phyloP scores from a whole-genome alignment of 2,113 vertebrate species.

The Piprites chloris region DNA sequence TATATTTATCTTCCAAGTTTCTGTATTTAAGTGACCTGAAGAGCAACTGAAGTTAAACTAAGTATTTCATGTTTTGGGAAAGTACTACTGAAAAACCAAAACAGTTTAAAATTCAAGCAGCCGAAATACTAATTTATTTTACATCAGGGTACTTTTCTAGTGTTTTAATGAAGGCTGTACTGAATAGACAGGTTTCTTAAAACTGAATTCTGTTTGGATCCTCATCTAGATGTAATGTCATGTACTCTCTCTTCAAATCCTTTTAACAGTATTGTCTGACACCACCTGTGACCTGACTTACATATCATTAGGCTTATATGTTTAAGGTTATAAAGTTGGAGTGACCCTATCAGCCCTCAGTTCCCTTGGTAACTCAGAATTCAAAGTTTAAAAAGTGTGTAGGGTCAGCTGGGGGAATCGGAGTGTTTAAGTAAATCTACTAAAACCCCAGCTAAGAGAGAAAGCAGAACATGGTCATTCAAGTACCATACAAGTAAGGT shows the following conservation, averaged over 20 bases:
- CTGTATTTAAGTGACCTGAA: background rate
- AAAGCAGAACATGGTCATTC: background rate
- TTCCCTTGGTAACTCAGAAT: background rate
- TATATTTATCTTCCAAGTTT: background rate
- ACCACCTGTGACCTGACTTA: background rate
- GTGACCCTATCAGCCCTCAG: background rate
- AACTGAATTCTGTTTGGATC: background rate
- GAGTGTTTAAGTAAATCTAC: background rate
- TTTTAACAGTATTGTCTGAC: background rate
- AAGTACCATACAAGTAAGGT: background rate
- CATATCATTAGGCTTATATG: background rate
- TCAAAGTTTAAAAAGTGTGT: background rate
- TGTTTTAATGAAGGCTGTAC: background rate
- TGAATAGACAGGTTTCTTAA: background rate
- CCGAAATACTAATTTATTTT: background rate
- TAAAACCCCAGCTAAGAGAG: background rate
- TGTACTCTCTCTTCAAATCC: background rate
- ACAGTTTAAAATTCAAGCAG: background rate
- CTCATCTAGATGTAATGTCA: background rate
- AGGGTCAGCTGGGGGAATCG: background rate
- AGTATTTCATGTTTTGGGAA: background rate
- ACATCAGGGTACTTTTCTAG: background rate
- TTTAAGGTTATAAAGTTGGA: background rate
- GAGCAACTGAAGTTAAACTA: background rate
- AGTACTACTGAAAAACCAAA: background rate